These are phyloP conservation scores for Scalopus aquaticus DNA, from an alignment of 2,113 vertebrate genomes.

Conservation along the genomic window DNA sequence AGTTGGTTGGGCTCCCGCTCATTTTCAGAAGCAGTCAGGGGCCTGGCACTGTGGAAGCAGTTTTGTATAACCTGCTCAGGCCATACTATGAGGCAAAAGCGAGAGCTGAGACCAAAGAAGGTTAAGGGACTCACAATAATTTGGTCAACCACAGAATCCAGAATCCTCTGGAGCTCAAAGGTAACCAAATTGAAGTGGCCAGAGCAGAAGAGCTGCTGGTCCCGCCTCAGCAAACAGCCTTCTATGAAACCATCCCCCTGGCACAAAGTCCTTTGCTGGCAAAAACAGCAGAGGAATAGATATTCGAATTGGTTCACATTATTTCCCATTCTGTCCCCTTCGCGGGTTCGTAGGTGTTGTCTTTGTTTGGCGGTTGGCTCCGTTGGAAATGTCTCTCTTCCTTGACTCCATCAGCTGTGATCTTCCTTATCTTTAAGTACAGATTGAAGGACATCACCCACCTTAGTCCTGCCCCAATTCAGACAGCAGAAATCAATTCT, in stretches of 20 bases:
- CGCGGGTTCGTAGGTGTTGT: neutral
- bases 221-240: neutral
- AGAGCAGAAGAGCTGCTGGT: neutral
- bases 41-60: neutral
- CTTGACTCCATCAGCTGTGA: no score
- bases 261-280: neutral
- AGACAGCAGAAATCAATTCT: no score
- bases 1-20: neutral
- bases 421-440: neutral
- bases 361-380: neutral
- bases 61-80: neutral
- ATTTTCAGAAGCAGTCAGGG: neutral
- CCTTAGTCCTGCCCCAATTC: neutral
- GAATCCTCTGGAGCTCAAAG: neutral
- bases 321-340: neutral
- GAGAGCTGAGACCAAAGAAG: neutral
- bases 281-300: neutral
- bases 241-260: neutral
- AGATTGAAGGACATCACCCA: neutral
- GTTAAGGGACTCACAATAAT: neutral
- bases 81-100: neutral
- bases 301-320: neutral
- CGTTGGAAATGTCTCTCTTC: neutral
- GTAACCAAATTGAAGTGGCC: neutral
- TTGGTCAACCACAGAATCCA: neutral